These are phyloP conservation scores for Labroides dimidiatus DNA, from an alignment of 2,797 vertebrate species.

Conservation along the genomic window DNA sequence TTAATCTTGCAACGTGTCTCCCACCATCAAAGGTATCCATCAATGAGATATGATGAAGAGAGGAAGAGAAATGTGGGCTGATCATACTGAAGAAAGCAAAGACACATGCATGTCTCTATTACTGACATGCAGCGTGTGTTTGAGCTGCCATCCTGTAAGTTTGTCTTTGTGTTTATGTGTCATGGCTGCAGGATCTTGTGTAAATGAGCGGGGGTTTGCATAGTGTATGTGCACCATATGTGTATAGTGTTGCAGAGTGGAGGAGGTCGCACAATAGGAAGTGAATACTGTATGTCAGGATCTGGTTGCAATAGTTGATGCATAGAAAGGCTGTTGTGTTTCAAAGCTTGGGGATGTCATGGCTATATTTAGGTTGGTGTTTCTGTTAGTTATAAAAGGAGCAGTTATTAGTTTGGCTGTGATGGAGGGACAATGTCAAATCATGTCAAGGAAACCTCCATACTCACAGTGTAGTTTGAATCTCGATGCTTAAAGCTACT, in stretches of 20 bases:
- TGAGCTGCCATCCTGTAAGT: constrained; percentile 23
- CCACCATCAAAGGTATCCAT: background rate
- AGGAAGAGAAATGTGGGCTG: background rate
- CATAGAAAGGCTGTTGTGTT: constrained; percentile 53
- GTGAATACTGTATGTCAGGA: constrained; percentile 55
- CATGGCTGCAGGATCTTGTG: constrained; percentile 40
- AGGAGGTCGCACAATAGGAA: constrained; percentile 59
- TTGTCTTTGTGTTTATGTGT: constrained; percentile 32
- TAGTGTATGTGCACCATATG: constrained; percentile 31
- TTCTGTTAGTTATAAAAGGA: constrained; percentile 23
- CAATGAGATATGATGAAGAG: background rate
- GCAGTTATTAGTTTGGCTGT: constrained; percentile 16
- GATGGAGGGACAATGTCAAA: constrained; percentile 28
- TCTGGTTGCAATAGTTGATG: constrained; percentile 72
- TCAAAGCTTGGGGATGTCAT: constrained; percentile 49
- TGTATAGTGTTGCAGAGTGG: constrained; percentile 71
- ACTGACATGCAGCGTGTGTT: constrained; percentile 6
- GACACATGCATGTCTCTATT: constrained; percentile 18
- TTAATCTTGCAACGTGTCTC: too few relatives aligned
- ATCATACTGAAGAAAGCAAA: constrained; percentile 16
- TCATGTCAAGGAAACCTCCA: constrained; percentile 26
- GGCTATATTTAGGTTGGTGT: constrained; percentile 65
- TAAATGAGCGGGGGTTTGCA: constrained; percentile 25
- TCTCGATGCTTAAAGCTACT: too few relatives aligned
- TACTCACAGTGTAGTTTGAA: too few relatives aligned